These are phyloP conservation scores for Holcopasites calliopsidis DNA, from an alignment of 1,140 invertebrate species.

Conservation along the genomic window DNA sequence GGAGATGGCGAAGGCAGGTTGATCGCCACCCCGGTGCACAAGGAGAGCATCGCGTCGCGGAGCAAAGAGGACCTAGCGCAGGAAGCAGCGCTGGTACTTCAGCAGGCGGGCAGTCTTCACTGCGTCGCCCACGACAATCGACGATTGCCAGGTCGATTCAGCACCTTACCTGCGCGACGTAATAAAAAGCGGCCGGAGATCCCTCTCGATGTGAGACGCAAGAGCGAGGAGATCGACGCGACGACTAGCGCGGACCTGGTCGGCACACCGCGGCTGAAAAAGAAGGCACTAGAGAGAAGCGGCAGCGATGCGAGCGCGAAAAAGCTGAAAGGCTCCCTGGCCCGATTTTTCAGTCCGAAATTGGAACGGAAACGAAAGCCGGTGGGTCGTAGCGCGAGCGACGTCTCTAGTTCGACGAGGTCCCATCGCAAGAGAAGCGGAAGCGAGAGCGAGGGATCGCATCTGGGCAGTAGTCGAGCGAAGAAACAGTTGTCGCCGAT, in stretches of 20 bases:
- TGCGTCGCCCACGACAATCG: slow-evolving; percentile 80
- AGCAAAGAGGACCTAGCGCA: slow-evolving; percentile 85
- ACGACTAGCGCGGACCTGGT: slow-evolving; percentile 40
- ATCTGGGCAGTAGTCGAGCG: slow-evolving; percentile 62
- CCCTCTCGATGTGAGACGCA: slow-evolving; percentile 68
- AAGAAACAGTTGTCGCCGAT: slow-evolving; percentile 88
- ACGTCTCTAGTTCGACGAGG: slow-evolving; percentile 70
- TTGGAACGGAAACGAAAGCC: slow-evolving; percentile 68
- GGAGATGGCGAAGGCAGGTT: slow-evolving; percentile 79
- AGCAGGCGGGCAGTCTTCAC: slow-evolving; percentile 83
- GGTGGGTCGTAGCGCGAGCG: slow-evolving; percentile 76
- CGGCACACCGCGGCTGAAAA: slow-evolving; percentile 69
- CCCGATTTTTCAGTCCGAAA: slow-evolving; percentile 73
- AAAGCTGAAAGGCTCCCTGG: slow-evolving; percentile 67
- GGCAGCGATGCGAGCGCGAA: slow-evolving; percentile 84
- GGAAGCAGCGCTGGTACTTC: slow-evolving; percentile 85
- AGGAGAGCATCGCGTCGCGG: slow-evolving; percentile 83
- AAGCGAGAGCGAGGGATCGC: slow-evolving; percentile 75
- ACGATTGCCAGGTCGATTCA: slow-evolving; percentile 82
- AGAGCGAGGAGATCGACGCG: slow-evolving; percentile 71
- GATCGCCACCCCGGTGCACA: slow-evolving; percentile 81
- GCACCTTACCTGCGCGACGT: slow-evolving; percentile 82
- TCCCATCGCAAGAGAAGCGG: slow-evolving; percentile 73
- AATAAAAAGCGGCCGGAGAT: slow-evolving; percentile 78
- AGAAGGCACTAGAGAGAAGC: slow-evolving; percentile 80